phyloP scores from a whole-genome alignment of 2,888 invertebrate genomes.

The Octodonta nipae region DNA sequence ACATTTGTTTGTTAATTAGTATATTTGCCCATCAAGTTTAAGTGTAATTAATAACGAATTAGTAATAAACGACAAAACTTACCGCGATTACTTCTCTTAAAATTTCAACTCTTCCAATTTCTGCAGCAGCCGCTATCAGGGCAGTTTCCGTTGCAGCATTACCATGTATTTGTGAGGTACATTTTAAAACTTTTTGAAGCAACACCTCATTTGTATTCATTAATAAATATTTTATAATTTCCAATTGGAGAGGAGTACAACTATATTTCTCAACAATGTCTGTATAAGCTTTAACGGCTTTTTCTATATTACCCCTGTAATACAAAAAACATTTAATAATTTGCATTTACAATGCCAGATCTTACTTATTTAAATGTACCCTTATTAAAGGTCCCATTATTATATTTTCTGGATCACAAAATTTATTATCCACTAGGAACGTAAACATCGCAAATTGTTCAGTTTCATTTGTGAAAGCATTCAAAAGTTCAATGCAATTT shows the following conservation, averaged over 20 bases:
- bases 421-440: conserved; percentile 34
- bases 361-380: conserved; percentile 44
- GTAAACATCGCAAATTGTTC: conserved; percentile 40
- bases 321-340: too few relatives aligned
- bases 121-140: conserved; percentile 42
- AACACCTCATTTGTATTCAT: conserved; percentile 30
- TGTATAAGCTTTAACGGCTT: conserved; percentile 44
- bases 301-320: conserved; percentile 37
- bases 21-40: too few relatives aligned
- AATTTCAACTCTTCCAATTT: conserved; percentile 40
- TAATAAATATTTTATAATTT: conserved; percentile 39
- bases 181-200: conserved; percentile 30
- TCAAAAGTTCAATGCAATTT: conserved; percentile 50
- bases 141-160: conserved; percentile 34
- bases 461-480: conserved; percentile 37
- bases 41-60: too few relatives aligned
- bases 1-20: too few relatives aligned
- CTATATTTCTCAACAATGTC: conserved; percentile 39
- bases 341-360: too few relatives aligned
- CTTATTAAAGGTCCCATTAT: conserved; percentile 49
- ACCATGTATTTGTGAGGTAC: conserved; percentile 35
- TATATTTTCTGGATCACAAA: conserved; percentile 42
- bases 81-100: conserved; percentile 39
- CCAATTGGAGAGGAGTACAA: conserved; percentile 52
- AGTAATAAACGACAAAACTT: conserved; percentile 7